phyloP scores from a whole-genome alignment of 2,113 vertebrate genomes.

The Burhinus oedicnemus region DNA sequence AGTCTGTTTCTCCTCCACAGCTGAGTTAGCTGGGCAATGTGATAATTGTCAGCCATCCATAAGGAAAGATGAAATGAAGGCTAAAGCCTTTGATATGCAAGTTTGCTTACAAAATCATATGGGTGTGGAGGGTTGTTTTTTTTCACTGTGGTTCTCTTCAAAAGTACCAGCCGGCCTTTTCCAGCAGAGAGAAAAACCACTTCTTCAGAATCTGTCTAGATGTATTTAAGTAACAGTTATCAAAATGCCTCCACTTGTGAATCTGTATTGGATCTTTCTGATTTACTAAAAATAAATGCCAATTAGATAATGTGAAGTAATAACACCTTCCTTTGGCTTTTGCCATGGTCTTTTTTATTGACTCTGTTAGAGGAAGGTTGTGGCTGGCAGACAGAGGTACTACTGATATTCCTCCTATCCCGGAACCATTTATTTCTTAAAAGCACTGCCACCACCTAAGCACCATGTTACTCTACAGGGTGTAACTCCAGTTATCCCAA shows the following conservation, averaged over 20 bases:
- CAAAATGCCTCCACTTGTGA: background rate
- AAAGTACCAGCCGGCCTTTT: background rate
- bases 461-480: background rate
- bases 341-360: accelerated
- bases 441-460: background rate
- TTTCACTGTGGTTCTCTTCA: background rate
- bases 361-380: background rate
- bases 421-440: background rate
- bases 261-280: background rate
- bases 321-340: background rate
- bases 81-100: background rate
- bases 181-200: background rate
- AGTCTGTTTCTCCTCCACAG: background rate
- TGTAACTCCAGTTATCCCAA: background rate
- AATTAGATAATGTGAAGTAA: background rate
- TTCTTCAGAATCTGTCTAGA: background rate
- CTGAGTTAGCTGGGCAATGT: background rate
- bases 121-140: background rate
- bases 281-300: background rate
- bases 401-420: background rate
- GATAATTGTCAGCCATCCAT: background rate
- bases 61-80: background rate
- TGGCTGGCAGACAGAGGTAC: background rate
- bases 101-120: background rate
- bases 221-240: background rate